Conservation (phyloP, 2,888 invertebrate species). For the Scelioninae gen. 2 region DNA sequence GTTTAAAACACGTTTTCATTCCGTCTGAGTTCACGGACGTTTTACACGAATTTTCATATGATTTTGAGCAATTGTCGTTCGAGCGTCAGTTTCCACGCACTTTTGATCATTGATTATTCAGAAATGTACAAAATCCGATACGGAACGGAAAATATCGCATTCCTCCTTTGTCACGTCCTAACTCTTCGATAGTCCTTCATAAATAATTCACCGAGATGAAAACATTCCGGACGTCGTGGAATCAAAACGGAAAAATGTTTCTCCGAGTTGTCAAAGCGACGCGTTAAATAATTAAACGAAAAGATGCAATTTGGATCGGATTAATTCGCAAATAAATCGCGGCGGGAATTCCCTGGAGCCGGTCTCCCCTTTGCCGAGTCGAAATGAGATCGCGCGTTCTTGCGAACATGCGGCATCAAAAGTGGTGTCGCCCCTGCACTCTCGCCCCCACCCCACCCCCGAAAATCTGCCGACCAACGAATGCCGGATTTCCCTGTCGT, state of each 20-base stretch:
- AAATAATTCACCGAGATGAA: constrained; percentile 15
- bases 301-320: constrained; percentile 49
- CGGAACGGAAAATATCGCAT: constrained; percentile 24
- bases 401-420: constrained; percentile 55
- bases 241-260: constrained; percentile 20
- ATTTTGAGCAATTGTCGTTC: too few species aligned
- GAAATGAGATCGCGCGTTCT: constrained; percentile 54
- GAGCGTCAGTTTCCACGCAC: too few species aligned
- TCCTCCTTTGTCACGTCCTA: constrained; percentile 10
- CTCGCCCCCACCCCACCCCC: constrained; percentile 1
- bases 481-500: constrained; percentile 73
- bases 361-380: neutral
- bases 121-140: neutral
- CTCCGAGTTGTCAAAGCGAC: constrained; percentile 2
- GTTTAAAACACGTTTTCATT: too few species aligned
- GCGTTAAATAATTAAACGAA: constrained; percentile 44
- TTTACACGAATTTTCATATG: too few species aligned
- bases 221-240: neutral
- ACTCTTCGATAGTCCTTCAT: constrained; percentile 1
- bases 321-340: constrained; percentile 56
- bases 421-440: constrained; percentile 16
- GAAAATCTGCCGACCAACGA: constrained; percentile 50
- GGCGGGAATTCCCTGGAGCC: constrained; percentile 25
- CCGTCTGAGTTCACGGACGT: too few species aligned
- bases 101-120: too few species aligned